Evolutionary conservation across 2,888 invertebrate species (phyloP), one percentile per base, ranked within the genome.

Genomic region (Eristalinus sepulchralis): DNA sequence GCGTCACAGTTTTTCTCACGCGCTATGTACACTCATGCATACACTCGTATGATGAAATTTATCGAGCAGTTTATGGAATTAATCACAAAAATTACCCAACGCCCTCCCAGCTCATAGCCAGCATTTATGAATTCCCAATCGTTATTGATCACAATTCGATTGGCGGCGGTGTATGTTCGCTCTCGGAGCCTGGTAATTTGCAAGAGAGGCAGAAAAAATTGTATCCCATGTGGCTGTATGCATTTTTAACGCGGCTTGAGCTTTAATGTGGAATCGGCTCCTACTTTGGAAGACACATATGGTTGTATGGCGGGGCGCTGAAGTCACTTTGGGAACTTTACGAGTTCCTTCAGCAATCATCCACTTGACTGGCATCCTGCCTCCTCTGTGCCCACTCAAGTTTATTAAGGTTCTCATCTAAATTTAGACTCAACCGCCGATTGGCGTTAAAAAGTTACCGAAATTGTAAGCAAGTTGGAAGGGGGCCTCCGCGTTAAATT

Each of bases 21-120:
- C 57, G 78, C 67, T 83, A 27, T 71, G 63, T 71, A 83, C 78
- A 83, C 83, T 72, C 83, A 77, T 8, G 20, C 20, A 17, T 57
- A 20, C 9, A 17, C 57, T 4, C 10, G 2, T 57, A 22, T n/a
- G n/a, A n/a, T 47, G 17, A 47, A 47, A 5, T 47, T 47, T 17
- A 47, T 17, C 17, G 47, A 47, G 47, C 47, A 17, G 66, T 64
- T 83, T 71, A 71, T 67, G 53, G 33, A 72, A 62, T 39, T 39
- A 62, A 67, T 72, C 55, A 67, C 13, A 70, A 64, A 57, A 67
- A 77, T 34, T 24, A 57, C 22, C 57, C 20, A 22, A 24, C 47
- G n/a, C 47, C 47, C 13, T n/a, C 2, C 36, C 27, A 27, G 11
- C 36, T 2, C 39, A 5, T 9, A 57, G 0, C 1, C 6, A 57